These are phyloP conservation scores for Forbesichthys papilliferus DNA, from an alignment of 2,113 vertebrate species.

Conservation along the genomic window DNA sequence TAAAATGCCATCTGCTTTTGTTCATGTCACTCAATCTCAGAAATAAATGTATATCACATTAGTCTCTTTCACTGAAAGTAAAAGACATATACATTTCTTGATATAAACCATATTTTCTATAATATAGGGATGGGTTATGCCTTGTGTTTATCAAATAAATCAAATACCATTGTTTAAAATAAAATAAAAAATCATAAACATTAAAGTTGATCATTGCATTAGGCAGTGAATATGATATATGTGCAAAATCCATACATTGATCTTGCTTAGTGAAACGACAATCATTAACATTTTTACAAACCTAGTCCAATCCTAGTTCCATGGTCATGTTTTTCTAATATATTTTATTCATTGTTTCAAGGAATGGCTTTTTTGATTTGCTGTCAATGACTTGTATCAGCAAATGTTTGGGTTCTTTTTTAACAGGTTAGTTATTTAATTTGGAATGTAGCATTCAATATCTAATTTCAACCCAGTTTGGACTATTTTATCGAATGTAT, in stretches of 20 bases:
- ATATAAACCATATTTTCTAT: neutral
- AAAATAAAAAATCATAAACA: neutral
- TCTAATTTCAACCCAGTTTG: too few species aligned
- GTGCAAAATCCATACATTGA: neutral
- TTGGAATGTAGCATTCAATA: too few species aligned
- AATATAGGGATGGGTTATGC: neutral
- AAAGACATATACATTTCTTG: neutral
- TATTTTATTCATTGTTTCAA: too few species aligned
- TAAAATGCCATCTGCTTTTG: slow-evolving; percentile 44
- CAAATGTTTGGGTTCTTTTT: too few species aligned
- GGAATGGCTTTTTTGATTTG: too few species aligned
- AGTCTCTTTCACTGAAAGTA: slow-evolving; percentile 22
- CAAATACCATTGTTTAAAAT: neutral
- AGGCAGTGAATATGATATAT: neutral
- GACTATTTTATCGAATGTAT: too few species aligned
- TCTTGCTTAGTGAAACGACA: too few species aligned
- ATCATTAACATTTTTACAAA: too few species aligned
- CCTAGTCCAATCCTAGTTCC: too few species aligned
- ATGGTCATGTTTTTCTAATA: too few species aligned
- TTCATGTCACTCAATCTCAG: slow-evolving; percentile 10
- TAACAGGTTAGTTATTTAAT: too few species aligned
- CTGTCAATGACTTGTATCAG: too few species aligned
- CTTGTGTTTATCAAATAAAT: neutral
- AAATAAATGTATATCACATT: slow-evolving; percentile 16
- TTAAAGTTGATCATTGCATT: neutral